A percentile compares a stretch with the other conserved stretches of the same genome.
These are phyloP conservation scores for Scyliorhinus canicula DNA, from an alignment of 2,797 vertebrate genomes.

Conservation along the genomic window DNA sequence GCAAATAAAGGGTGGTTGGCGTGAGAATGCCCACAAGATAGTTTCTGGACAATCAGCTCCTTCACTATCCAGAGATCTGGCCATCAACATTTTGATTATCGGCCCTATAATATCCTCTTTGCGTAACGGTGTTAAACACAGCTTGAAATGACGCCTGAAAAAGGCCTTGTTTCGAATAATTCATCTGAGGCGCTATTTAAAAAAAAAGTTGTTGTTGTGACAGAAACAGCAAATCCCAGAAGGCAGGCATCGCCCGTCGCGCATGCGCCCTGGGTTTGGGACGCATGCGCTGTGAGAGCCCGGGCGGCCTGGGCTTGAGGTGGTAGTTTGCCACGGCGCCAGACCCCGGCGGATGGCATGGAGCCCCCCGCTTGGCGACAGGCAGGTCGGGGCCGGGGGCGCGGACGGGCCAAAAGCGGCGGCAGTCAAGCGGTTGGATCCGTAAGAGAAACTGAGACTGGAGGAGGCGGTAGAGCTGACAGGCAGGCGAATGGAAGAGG, in stretches of 20 bases:
- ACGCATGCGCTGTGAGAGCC: not conserved
- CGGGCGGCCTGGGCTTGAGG: not conserved
- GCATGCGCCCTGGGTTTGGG: not conserved
- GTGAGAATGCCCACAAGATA: not conserved
- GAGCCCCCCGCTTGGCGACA: constrained; percentile 77
- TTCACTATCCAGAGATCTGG: not conserved
- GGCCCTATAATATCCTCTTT: not conserved
- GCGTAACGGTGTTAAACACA: not conserved
- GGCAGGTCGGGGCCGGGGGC: constrained; percentile 68
- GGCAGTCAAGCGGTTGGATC: not conserved
- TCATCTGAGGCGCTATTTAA: too few relatives aligned
- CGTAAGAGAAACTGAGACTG: not conserved
- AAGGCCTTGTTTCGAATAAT: too few relatives aligned
- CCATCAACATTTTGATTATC: not conserved
- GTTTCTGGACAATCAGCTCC: not conserved
- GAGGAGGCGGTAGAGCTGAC: not conserved
- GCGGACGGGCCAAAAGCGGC: constrained; percentile 51
- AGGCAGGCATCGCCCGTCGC: not conserved
- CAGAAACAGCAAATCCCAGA: constrained; percentile 44
- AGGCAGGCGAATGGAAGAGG: constrained; percentile 29
- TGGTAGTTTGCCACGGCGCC: not conserved
- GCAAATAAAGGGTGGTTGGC: too few relatives aligned
- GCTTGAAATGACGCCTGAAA: not conserved
- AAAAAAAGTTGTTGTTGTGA: too few relatives aligned
- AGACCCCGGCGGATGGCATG: constrained; percentile 54